Conservation (phyloP, 2,797 vertebrate species). For the Pangasius krempfi region DNA sequence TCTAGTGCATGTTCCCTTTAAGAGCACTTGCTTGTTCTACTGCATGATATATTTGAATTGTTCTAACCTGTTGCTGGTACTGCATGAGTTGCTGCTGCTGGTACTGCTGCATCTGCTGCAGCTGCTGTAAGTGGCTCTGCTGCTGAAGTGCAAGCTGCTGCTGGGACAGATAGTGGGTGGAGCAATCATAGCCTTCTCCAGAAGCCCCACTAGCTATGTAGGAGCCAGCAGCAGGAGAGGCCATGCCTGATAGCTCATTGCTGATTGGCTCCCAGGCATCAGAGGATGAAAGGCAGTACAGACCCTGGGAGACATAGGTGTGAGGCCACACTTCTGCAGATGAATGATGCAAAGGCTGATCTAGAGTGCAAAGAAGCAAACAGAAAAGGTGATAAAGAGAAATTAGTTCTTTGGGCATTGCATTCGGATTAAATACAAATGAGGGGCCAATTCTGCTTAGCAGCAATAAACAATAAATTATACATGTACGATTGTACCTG, state of each 20-base stretch:
- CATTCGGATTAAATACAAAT: not conserved
- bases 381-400: not conserved
- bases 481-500: not conserved
- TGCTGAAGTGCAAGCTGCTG: slow-evolving; percentile 77
- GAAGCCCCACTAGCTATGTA: slow-evolving; percentile 78
- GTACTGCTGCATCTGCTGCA: slow-evolving; percentile 79
- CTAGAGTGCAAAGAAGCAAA: slow-evolving; percentile 53
- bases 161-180: slow-evolving; percentile 82
- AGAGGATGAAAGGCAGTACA: slow-evolving; percentile 94
- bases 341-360: slow-evolving; percentile 89
- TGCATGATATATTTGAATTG: not conserved
- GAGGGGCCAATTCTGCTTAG: not conserved
- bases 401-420: not conserved
- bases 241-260: slow-evolving; percentile 91
- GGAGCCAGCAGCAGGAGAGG: slow-evolving; percentile 87
- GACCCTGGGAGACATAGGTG: slow-evolving; percentile 95
- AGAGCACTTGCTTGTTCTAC: not conserved
- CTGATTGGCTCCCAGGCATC: slow-evolving; percentile 93
- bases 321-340: slow-evolving; percentile 95
- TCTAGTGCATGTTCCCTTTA: not conserved
- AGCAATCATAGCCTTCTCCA: slow-evolving; percentile 85
- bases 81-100: slow-evolving; percentile 82
- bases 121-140: slow-evolving; percentile 77
- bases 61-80: slow-evolving; percentile 71
- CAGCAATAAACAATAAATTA: not conserved